Percentiles rank a stretch among this genome's conserved stretches.
phyloP scores from a whole-genome alignment of 2,797 vertebrate genomes.

The Knipowitschia caucasica region DNA sequence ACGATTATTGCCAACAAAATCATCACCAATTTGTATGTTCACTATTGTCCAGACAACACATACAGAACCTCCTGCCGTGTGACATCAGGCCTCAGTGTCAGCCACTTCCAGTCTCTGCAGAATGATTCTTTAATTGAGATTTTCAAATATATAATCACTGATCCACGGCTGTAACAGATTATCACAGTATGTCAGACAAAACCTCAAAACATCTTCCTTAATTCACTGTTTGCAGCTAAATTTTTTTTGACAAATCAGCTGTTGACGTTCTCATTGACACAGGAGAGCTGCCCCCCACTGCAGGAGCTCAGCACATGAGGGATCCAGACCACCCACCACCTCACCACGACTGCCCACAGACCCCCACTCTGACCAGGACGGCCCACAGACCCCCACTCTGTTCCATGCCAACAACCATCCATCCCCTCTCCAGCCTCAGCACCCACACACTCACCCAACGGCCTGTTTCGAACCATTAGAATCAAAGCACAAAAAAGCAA shows the following conservation, averaged over 20 bases:
- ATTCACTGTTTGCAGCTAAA: too few relatives aligned
- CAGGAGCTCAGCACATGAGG: conserved; percentile 32
- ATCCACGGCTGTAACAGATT: too few relatives aligned
- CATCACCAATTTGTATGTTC: too few relatives aligned
- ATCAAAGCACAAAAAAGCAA: conserved; percentile 16
- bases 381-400: conserved; percentile 18
- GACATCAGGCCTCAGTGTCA: too few relatives aligned
- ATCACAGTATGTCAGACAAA: too few relatives aligned
- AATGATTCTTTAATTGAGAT: too few relatives aligned
- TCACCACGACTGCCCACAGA: conserved; percentile 18
- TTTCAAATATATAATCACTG: too few relatives aligned
- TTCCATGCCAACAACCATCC: conserved; percentile 4
- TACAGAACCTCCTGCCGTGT: too few relatives aligned
- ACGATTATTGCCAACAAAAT: too few relatives aligned
- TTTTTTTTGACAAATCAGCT: neutral
- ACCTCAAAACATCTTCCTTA: too few relatives aligned
- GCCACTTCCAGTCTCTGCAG: too few relatives aligned
- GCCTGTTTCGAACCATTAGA: conserved; percentile 12
- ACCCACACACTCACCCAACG: conserved; percentile 11
- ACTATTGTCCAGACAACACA: too few relatives aligned
- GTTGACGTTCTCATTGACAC: conserved; percentile 11
- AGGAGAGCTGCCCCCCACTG: conserved; percentile 34
- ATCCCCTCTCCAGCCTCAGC: conserved; percentile 4
- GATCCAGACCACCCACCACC: conserved; percentile 37
- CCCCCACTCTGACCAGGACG: conserved; percentile 20